phyloP scores from a whole-genome alignment of 64 coral and sea anemone genomes.

The Montipora efflorescens region DNA sequence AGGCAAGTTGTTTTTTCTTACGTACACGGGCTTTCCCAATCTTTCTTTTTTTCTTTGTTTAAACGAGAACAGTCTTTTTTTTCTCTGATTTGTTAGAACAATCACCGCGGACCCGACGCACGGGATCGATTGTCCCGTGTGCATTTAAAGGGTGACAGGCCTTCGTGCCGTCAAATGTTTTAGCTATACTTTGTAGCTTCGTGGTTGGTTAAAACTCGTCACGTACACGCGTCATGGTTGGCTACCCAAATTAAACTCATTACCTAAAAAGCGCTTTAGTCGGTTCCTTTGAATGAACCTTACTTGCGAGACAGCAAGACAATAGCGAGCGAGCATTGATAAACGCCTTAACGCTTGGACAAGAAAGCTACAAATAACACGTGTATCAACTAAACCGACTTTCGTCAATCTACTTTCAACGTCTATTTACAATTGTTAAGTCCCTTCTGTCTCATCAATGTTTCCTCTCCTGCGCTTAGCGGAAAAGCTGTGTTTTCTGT shows the following conservation, averaged over 20 bases:
- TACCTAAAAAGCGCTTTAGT: background rate
- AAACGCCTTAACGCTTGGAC: too few species aligned
- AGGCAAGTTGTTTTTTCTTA: background rate
- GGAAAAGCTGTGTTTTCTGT: background rate
- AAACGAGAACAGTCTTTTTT: background rate
- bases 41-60: background rate
- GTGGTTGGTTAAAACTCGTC: background rate
- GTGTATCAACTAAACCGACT: background rate
- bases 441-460: background rate
- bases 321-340: background rate
- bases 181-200: background rate
- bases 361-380: background rate
- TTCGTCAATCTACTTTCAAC: background rate
- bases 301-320: background rate
- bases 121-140: background rate
- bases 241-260: background rate
- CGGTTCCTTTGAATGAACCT: background rate
- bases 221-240: background rate
- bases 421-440: slow-evolving; percentile 21
- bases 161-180: too few species aligned
- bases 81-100: background rate
- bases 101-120: background rate
- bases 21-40: background rate
- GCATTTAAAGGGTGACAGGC: too few species aligned
- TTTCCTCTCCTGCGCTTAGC: background rate